These are phyloP conservation scores for Pyrochroa serraticornis DNA, from an alignment of 2,888 invertebrate genomes.

Conservation along the genomic window DNA sequence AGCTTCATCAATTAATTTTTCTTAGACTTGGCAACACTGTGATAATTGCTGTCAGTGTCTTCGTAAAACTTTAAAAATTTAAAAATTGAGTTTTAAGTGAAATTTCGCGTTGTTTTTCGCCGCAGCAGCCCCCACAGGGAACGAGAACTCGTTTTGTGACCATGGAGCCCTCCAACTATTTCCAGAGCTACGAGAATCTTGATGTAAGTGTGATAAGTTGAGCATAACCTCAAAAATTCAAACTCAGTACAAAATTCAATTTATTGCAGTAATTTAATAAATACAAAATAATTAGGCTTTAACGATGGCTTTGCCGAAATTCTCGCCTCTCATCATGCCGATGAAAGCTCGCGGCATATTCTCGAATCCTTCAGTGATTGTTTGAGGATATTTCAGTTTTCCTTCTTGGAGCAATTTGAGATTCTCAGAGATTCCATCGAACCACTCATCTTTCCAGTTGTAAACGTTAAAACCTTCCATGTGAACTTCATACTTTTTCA, in stretches of 20 bases:
- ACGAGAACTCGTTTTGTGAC: not conserved
- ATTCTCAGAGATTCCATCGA: constrained; percentile 68
- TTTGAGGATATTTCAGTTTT: constrained; percentile 71
- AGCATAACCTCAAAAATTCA: constrained; percentile 18
- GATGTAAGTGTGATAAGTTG: constrained; percentile 64
- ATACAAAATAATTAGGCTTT: constrained; percentile 52
- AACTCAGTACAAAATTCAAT: not conserved
- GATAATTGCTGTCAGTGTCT: no score
- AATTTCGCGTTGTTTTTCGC: not conserved
- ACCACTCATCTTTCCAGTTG: constrained; percentile 64
- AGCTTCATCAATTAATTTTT: no score
- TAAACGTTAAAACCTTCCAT: constrained; percentile 68
- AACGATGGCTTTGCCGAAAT: constrained; percentile 74
- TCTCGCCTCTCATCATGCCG: constrained; percentile 67
- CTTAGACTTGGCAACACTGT: no score
- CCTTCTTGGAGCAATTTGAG: constrained; percentile 68
- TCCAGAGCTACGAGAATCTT: constrained; percentile 75
- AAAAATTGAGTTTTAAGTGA: no score
- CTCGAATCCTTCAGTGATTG: constrained; percentile 67
- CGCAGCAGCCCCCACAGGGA: not conserved
- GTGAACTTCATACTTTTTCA: constrained; percentile 65
- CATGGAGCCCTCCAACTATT: constrained; percentile 61
- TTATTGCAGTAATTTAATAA: constrained; percentile 1
- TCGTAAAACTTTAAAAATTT: no score
- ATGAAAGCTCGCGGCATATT: constrained; percentile 74